A percentile compares a stretch with the other conserved stretches of the same genome.
Conservation (phyloP, 2,113 vertebrate species). For the Chelonoidis abingdonii region DNA sequence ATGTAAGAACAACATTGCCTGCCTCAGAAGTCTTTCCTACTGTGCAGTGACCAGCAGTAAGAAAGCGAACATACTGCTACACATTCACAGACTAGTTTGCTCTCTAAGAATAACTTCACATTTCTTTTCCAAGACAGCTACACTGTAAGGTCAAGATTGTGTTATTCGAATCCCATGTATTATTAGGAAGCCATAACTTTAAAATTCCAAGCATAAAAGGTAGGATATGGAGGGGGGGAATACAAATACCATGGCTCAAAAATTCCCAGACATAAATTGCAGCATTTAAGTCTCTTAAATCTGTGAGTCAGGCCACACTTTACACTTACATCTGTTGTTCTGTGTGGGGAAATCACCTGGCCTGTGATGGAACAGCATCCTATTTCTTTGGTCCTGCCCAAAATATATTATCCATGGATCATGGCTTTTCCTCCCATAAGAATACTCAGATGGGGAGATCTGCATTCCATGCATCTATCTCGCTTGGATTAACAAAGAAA, state of each 20-base stretch:
- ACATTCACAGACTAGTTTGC: not conserved
- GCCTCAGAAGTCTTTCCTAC: not conserved
- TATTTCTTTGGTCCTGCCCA: conserved; percentile 62
- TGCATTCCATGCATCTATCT: conserved; percentile 67
- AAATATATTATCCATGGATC: conserved; percentile 70
- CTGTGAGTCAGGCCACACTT: conserved; percentile 4
- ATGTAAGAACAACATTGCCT: not conserved
- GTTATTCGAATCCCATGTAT: conserved; percentile 1
- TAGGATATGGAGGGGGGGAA: conserved; percentile 12
- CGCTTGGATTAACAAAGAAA: conserved; percentile 73
- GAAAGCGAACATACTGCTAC: not conserved
- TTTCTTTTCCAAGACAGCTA: conserved; percentile 12
- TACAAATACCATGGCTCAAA: not conserved
- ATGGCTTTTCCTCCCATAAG: conserved; percentile 35
- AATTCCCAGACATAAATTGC: conserved; percentile 48
- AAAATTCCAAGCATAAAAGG: conserved; percentile 45
- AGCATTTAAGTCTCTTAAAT: conserved; percentile 63
- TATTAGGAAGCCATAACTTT: conserved; percentile 50
- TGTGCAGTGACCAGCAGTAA: rapidly evolving
- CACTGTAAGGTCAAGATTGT: conserved; percentile 28
- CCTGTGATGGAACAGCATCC: not conserved
- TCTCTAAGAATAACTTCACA: not conserved
- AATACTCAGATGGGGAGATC: conserved; percentile 51
- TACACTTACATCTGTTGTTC: conserved; percentile 59
- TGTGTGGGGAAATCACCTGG: conserved; percentile 48